phyloP scores from a whole-genome alignment of 2,797 vertebrate species.

The Danio choprae region DNA sequence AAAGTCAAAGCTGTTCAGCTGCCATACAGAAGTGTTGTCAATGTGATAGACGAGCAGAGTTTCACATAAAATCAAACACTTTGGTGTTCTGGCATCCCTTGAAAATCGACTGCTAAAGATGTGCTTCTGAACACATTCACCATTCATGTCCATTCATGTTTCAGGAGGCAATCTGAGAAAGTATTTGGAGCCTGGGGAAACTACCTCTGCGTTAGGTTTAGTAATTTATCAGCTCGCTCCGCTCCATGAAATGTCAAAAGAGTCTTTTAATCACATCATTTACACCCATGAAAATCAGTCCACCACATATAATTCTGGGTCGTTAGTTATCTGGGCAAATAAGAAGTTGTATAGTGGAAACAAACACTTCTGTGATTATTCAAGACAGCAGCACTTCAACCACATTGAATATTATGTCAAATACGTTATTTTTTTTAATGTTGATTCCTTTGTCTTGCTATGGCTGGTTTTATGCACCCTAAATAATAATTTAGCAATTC shows the following conservation, averaged over 20 bases:
- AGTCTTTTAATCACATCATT: neutral
- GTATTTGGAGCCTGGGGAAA: constrained; percentile 45
- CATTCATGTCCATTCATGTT: constrained; percentile 57
- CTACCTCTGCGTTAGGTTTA: neutral
- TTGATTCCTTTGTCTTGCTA: neutral
- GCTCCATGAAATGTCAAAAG: constrained; percentile 8
- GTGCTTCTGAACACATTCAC: constrained; percentile 16
- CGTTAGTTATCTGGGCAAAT: neutral
- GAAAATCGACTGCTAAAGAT: constrained; percentile 26
- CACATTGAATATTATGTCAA: neutral
- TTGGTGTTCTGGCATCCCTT: constrained; percentile 21
- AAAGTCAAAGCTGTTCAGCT: neutral
- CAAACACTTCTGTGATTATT: neutral
- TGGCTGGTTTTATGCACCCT: neutral
- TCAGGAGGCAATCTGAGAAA: constrained; percentile 42
- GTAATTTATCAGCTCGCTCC: constrained; percentile 38
- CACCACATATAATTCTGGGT: neutral
- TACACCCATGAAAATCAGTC: neutral
- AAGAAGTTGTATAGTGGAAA: neutral
- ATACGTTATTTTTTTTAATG: too few relatives aligned
- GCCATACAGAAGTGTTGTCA: neutral
- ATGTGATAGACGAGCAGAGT: neutral
- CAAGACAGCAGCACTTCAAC: neutral
- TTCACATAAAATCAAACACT: neutral
- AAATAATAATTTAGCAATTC: constrained; percentile 12